phyloP scores from a whole-genome alignment of 1,140 invertebrate species.

The Bradynema listronoti region DNA sequence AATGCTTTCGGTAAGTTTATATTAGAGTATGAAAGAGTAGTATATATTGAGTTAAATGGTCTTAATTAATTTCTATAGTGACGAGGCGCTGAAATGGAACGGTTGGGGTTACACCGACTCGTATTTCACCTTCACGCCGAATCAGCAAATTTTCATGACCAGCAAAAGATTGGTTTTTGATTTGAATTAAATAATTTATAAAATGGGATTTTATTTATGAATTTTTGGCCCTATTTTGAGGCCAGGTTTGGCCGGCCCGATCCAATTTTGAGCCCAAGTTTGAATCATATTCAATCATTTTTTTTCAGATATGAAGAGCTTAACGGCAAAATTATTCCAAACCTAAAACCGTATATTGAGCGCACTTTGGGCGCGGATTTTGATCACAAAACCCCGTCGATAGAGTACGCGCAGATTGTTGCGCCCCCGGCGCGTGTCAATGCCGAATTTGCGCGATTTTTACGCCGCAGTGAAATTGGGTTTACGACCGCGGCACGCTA shows the following conservation, averaged over 20 bases:
- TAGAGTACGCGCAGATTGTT: too few species aligned
- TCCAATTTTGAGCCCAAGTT: too few species aligned
- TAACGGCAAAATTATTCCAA: slow-evolving; percentile 70
- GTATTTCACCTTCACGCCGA: slow-evolving; percentile 66
- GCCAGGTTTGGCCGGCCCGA: too few species aligned
- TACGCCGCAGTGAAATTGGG: slow-evolving; percentile 66
- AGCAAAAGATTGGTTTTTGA: slow-evolving; percentile 66
- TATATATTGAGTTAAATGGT: neutral
- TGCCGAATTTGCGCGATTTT: slow-evolving; percentile 64
- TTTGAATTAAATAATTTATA: slow-evolving; percentile 11
- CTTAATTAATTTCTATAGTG: too few species aligned
- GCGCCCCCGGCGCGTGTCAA: slow-evolving; percentile 58
- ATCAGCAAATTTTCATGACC: slow-evolving; percentile 67
- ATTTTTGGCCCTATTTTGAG: too few species aligned
- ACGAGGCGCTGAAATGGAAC: slow-evolving; percentile 77
- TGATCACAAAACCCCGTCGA: slow-evolving; percentile 59
- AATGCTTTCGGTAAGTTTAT: slow-evolving; percentile 4
- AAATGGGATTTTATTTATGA: too few species aligned
- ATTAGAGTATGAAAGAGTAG: too few species aligned
- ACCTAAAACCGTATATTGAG: slow-evolving; percentile 74
- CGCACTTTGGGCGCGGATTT: slow-evolving; percentile 68
- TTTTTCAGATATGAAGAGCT: slow-evolving; percentile 66
- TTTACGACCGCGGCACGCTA: slow-evolving; percentile 69
- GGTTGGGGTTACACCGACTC: slow-evolving; percentile 97
- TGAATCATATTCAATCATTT: too few species aligned